Base-by-base conservation (phyloP, 2,797 vertebrate species). In the Enteromius fasciolatus region DNA sequence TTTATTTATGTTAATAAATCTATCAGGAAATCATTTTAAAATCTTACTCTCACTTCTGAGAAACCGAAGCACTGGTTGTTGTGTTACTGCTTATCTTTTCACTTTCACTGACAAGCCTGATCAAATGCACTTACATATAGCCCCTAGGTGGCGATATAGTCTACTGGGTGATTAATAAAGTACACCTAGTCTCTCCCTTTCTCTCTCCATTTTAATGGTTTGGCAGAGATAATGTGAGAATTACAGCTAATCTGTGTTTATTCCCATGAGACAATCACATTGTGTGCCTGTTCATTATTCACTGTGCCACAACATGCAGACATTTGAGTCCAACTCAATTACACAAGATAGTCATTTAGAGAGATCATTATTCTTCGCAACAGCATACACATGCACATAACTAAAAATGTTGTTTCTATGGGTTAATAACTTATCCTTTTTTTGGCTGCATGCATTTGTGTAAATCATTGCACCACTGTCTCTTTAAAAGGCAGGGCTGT, bases 221-320 rank as follows among this genome's bases (percentile, higher is more conserved):
- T 23, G 93, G 92, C 80, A 91, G 96, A 36, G 96, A 99, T 90
- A 96, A 87, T 85, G 80, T 87, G 61, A 84, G 79, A 87, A 85
- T 79, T 66, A 77, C 69, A 87, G 80, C 63, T 88, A 80, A 87
- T 88, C 82, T 85, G 64, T 84, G 76, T 87, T 87, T 85, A 87
- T 85, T 81, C 98, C 83, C 95, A 96, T 39, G 93, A 96, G 84
- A 97, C 95, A 93, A 98, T 97, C 96, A 98, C 83, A 98, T 95
- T 0, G 91, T 98, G 85, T 83, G 83, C 41, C 66, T 81, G 78
- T 85, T 83, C 80, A 85, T 85, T 78, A 78, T 69, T 36, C 31
- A 57, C 23, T 76, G 46, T 86, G 81, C 81, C 70, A 76, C 66
- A 85, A 74, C 66, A 77, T 77, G 59, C 75, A 83, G 72, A 44